Evolutionary conservation across 2,113 vertebrate species (phyloP), one percentile per base, ranked within the genome.

Genomic region (Lethenteron camtschaticum): DNA sequence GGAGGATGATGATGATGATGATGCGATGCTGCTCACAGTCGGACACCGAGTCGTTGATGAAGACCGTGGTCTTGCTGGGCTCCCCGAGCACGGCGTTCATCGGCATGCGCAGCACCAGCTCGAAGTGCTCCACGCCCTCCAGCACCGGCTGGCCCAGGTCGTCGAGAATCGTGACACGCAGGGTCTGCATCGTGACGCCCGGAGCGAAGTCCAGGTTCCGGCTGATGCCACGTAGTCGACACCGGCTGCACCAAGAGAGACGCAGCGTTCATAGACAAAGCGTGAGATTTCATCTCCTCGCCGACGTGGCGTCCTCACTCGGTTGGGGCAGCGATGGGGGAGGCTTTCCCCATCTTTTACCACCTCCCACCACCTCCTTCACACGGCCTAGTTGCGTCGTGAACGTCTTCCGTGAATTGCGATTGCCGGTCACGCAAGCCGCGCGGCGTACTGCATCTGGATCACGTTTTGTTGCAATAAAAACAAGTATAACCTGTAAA

Each of bases 211-310:
- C 88, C 76, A 96, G 78, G 75, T 85, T 86, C 56, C 82, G 83
- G 75, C 89, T 91, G 77, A 96, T 92, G 20, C 88, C 91, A 95
- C 87, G 5, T 95, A 96, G 79, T 95, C 90, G 74, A 82, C 71
- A 69, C 89, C 88, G 77, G 90, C 91, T 96, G 77, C n/a, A 24
- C 24, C 24, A 73, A 70, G 8, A n/a, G 9, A 66, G 63, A 41
- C 41, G 41, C 41, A 41, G 41, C 41, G 41, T 41, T 41, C 1
- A 41, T 7, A 41, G 41, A 5, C 41, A 41, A 41, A 41, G 41
- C 41, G 41, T 41, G 41, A 41, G 41, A 41, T 41, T 41, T 41
- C 4, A 41, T 41, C 41, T 41, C 41, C 41, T 41, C 41, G 1
- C 41, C 41, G 5, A 41, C 41, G 41, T 41, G 41, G 41, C 41